Base-by-base conservation (phyloP, 2,888 invertebrate genomes). In the Unio pictorum region DNA sequence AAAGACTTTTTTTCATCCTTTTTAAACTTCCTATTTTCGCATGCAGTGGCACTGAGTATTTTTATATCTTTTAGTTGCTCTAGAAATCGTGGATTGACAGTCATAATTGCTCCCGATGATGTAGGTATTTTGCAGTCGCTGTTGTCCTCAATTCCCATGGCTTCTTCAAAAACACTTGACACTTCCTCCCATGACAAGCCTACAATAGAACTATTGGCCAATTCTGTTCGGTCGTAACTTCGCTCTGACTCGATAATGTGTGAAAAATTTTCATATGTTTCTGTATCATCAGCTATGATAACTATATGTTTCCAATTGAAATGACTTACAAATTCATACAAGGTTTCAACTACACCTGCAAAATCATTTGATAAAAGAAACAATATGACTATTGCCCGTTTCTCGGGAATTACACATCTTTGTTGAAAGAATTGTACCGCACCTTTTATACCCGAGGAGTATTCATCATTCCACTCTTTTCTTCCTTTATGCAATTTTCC, bases 341-440 rank as follows among this genome's bases (percentile, higher is more conserved):
- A 66, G 7, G 67, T 73, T 17, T 73, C 70, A 18, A 70, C 17
- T 7, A 70, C 54, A 18, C 73, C 73, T 26, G 45, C 62, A 62
- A 70, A 68, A 57, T 70, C 67, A n/a, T 55, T 18, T 34, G 68
- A 66, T 60, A 69, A 61, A 17, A 72, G 66, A 2, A 72, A 23
- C 4, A 69, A n/a, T 15, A 72, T 20, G 17, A 69, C 18, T 3
- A 68, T 7, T 0, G 68, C 67, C 45, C 72, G 69, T 20, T 66
- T 64, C 30, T 45, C 28, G 8, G 69, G 64, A 26, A 69, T 67
- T 4, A 69, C 67, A 45, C 58, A 23, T 55, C 30, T 63, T 54
- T 72, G 66, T 6, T 66, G 68, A 26, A 69, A 72, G 60, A 72
- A 72, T 4, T 63, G 60, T 15, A 72, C 69, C 0, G 69, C 72